Percentiles rank a stretch among this genome's conserved stretches.
phyloP scores from a whole-genome alignment of 2,888 invertebrate species.

The Mythimna lalbum region DNA sequence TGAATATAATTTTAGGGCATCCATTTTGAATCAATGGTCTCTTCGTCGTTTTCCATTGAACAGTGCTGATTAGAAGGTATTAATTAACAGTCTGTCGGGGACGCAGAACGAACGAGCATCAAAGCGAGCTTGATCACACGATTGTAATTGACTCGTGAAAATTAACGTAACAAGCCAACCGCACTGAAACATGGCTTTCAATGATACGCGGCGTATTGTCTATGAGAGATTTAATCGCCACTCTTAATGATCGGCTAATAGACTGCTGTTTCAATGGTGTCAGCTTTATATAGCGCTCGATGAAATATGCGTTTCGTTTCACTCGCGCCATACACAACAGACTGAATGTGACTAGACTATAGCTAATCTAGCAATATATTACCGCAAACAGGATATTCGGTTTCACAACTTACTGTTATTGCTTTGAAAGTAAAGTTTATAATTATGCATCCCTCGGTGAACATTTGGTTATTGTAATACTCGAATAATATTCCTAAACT shows the following conservation, averaged over 20 bases:
- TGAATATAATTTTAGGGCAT: conserved; percentile 10
- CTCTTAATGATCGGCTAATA: conserved; percentile 69
- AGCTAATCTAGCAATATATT: conserved; percentile 42
- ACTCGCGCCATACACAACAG: conserved; percentile 48
- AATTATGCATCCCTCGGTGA: conserved; percentile 56
- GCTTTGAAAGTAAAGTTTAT: conserved; percentile 56
- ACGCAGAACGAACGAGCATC: conserved; percentile 50
- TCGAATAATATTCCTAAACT: conserved; percentile 46
- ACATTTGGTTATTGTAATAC: conserved; percentile 44
- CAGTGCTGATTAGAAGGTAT: conserved; percentile 65
- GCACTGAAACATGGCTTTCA: conserved; percentile 40
- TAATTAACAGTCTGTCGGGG: conserved; percentile 60
- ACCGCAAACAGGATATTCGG: conserved; percentile 51
- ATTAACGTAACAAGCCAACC: conserved; percentile 47
- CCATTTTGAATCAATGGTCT: conserved; percentile 29
- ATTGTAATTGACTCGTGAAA: conserved; percentile 51
- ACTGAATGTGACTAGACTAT: conserved; percentile 42
- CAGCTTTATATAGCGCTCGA: conserved; percentile 64
- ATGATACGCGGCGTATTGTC: conserved; percentile 52
- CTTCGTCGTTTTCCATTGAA: conserved; percentile 36
- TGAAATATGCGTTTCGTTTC: conserved; percentile 67
- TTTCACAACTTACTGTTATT: conserved; percentile 53
- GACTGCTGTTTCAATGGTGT: conserved; percentile 66
- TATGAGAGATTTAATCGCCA: conserved; percentile 62
- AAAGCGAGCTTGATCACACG: conserved; percentile 50